Base-by-base conservation (phyloP, 2,888 invertebrate genomes). In the Conus canariensis region DNA sequence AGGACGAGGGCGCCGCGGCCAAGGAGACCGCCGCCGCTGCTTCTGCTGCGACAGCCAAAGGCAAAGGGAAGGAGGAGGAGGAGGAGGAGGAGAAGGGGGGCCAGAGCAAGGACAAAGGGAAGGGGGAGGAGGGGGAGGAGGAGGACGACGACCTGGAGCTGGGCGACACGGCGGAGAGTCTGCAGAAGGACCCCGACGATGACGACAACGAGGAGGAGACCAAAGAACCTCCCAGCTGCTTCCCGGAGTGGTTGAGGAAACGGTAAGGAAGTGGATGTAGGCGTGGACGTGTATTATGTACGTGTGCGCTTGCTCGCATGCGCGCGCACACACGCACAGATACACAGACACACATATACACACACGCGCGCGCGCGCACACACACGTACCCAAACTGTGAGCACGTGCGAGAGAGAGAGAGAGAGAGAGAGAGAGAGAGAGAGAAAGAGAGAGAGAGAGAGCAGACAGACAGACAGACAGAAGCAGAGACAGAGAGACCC, bases 101-200 rank as follows among this genome's bases (percentile, higher is more conserved):
- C 45, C 12, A 88, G 25, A 56, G n/a, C n/a, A 88, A 60, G 10
- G 82, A 25, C 19, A 64, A 77, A 14, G 83, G 25, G 19, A 67
- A 83, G 67, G 60, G 19, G 80, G 80, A 60, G 12, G 90, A 56
- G 25, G 59, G 25, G 30, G 74, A 45, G 25, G 91, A 91, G 25
- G 92, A 93, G 59, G 90, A 87, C n/a, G 94, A 94, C 90, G 93
- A 93, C 80, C 89, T 94, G 8, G 92, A 93, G 77, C 92, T 94
- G 8, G 94, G 94, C 5, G 94, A 92, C 88, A 93, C 94, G 70
- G 94, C 94, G 12, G 92, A 93, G n/a, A 93, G 92, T 56, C 90
- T 93, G 1, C 91, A 92, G 58, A 90, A 92, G 58, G 30, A 70
- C 25, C 92, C 92, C 8, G 90, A 93, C 67, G 90, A 85, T 7